These are phyloP conservation scores for Noctua fimbriata DNA, from an alignment of 2,888 invertebrate genomes.

Conservation along the genomic window DNA sequence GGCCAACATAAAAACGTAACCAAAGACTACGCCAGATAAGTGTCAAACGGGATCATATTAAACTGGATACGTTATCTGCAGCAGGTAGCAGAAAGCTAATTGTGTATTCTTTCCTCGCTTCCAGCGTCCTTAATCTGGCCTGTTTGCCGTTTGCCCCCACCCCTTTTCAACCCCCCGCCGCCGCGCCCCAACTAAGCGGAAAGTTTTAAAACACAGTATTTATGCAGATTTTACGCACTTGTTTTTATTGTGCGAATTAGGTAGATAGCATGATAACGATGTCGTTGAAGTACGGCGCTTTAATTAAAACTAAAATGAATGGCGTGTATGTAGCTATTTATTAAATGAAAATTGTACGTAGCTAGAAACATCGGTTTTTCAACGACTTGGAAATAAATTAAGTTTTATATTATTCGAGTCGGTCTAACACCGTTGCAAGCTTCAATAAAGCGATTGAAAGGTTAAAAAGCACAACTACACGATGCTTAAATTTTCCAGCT, in stretches of 20 bases:
- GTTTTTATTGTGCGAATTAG: slow-evolving; percentile 79
- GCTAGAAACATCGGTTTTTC: slow-evolving; percentile 7
- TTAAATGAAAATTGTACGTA: slow-evolving; percentile 2
- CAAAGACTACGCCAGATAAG: slow-evolving; percentile 64
- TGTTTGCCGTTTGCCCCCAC: slow-evolving; percentile 80
- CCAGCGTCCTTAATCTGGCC: slow-evolving; percentile 89
- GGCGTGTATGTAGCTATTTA: slow-evolving; percentile 28
- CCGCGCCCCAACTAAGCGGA: slow-evolving; percentile 87
- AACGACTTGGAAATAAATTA: slow-evolving; percentile 18
- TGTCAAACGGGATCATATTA: slow-evolving; percentile 75
- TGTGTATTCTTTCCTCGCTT: slow-evolving; percentile 90
- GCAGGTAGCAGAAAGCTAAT: slow-evolving; percentile 90
- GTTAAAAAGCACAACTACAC: slow-evolving; percentile 42
- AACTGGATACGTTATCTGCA: slow-evolving; percentile 86
- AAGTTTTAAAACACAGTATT: slow-evolving; percentile 86
- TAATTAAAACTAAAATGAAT: slow-evolving; percentile 67
- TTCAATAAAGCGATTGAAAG: slow-evolving; percentile 55
- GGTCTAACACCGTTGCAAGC: slow-evolving; percentile 30
- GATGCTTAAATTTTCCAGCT: slow-evolving; percentile 45
- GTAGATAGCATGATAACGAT: slow-evolving; percentile 76
- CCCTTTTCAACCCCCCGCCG: slow-evolving; percentile 73
- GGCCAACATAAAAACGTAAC: slow-evolving; percentile 68
- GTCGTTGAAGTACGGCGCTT: slow-evolving; percentile 66
- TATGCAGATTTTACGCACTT: slow-evolving; percentile 82
- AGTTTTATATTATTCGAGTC: slow-evolving; percentile 30